These are phyloP conservation scores for Siniperca obscura DNA, from an alignment of 2,797 vertebrate species.

Conservation along the genomic window DNA sequence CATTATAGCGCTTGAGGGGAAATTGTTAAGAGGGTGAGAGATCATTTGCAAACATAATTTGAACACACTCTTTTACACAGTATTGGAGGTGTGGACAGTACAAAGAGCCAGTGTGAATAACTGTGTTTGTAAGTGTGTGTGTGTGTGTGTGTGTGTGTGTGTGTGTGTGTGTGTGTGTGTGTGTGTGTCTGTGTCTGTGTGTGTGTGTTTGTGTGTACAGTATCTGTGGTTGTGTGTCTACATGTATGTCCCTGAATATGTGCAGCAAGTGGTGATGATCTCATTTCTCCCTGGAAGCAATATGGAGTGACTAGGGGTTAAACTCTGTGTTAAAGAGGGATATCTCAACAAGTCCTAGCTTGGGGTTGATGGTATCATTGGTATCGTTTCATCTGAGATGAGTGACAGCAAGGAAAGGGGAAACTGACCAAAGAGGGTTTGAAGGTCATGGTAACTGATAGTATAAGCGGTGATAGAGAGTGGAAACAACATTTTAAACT, in stretches of 20 bases:
- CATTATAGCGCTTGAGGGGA: conserved; percentile 37
- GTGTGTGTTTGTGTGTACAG: background rate
- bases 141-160: background rate
- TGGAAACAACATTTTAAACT: background rate
- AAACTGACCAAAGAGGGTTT: background rate
- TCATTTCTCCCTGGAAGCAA: conserved; percentile 40
- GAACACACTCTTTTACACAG: conserved; percentile 41
- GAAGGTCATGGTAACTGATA: conserved; percentile 32
- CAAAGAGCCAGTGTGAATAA: conserved; percentile 23
- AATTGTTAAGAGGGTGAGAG: conserved; percentile 32
- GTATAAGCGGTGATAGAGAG: conserved; percentile 6
- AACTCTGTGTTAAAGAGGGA: conserved; percentile 8
- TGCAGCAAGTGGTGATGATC: conserved; percentile 27
- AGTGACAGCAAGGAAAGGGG: conserved; percentile 32
- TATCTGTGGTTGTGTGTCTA: conserved; percentile 9
- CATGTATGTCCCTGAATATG: conserved; percentile 16
- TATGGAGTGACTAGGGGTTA: conserved; percentile 12
- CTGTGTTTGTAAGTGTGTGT: conserved; percentile 2
- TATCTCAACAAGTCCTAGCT: conserved; percentile 66
- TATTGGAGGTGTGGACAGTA: conserved; percentile 12
- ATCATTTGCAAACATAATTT: conserved; percentile 5
- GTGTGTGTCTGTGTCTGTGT: conserved; percentile 1
- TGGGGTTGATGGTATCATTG: conserved; percentile 51
- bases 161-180: conserved; percentile 1
- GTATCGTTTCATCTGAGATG: conserved; percentile 54